Conservation (phyloP, 2,113 vertebrate species). For the Lepisosteus oculatus region DNA sequence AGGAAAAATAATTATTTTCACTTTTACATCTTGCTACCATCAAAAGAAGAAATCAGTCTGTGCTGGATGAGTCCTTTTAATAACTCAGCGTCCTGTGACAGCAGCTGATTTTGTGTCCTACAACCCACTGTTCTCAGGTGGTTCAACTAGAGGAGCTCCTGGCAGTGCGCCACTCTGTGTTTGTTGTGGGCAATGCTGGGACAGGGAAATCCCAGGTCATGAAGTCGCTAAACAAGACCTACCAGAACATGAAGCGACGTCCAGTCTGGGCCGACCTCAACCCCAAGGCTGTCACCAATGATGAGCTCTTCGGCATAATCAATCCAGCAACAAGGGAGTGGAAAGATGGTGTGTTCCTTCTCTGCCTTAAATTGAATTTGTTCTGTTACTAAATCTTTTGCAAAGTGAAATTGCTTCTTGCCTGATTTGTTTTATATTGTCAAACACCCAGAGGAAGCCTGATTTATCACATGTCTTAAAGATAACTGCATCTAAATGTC, state of each 20-base stretch:
- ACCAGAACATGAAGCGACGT: constrained; percentile 81
- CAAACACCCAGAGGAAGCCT: no score
- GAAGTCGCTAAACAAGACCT: constrained; percentile 81
- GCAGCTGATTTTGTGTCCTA: not conserved
- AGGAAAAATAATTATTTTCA: no score
- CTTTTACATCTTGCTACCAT: no score
- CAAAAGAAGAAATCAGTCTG: no score
- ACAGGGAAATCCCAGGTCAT: constrained; percentile 92
- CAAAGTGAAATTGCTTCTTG: no score
- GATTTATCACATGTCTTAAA: no score
- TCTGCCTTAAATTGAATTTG: no score
- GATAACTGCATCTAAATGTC: no score
- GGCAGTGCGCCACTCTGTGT: constrained; percentile 88
- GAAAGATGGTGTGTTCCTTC: constrained; percentile 80
- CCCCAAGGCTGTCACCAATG: constrained; percentile 82
- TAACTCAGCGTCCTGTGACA: no score
- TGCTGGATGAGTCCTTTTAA: no score
- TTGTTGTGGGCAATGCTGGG: constrained; percentile 86
- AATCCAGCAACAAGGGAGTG: constrained; percentile 88
- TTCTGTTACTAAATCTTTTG: no score
- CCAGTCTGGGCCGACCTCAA: constrained; percentile 91
- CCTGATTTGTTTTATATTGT: no score
- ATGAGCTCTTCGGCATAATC: constrained; percentile 84
- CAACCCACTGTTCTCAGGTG: constrained; percentile 61
- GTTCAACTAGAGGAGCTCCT: constrained; percentile 92